phyloP scores from a whole-genome alignment of 2,888 invertebrate species.

The Diplolepis rosae region DNA sequence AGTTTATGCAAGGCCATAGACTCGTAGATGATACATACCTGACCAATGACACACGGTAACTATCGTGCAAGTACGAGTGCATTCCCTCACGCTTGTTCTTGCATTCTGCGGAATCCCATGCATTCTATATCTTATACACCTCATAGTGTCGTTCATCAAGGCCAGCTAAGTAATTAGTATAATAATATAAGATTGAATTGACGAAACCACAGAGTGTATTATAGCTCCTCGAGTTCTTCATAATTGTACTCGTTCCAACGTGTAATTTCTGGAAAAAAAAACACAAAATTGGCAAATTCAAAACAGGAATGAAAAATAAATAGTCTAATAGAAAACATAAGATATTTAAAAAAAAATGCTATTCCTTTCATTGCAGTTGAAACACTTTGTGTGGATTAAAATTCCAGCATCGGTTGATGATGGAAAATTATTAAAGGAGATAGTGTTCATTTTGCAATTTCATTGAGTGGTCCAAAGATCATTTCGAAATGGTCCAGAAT shows the following conservation, averaged over 20 bases:
- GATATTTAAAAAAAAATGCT: no score
- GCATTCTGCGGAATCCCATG: slow-evolving; percentile 3
- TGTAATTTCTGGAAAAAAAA: neutral
- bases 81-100: slow-evolving; percentile 6
- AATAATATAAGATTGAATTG: slow-evolving; percentile 6
- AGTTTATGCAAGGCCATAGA: slow-evolving; percentile 14
- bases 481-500: neutral
- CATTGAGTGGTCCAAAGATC: neutral
- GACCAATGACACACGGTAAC: slow-evolving; percentile 2
- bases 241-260: neutral
- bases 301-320: no score
- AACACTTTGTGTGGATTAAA: no score
- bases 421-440: neutral
- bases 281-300: no score
- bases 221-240: neutral
- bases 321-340: no score
- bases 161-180: slow-evolving; percentile 6
- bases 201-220: neutral
- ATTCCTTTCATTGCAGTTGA: no score
- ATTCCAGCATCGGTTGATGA: no score
- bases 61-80: neutral
- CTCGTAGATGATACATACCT: slow-evolving; percentile 12
- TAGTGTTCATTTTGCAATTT: neutral
- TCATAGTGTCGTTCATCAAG: slow-evolving; percentile 6
- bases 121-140: neutral